Percentiles rank a stretch among this genome's conserved stretches.
phyloP scores from a whole-genome alignment of 2,113 vertebrate species.

The Brachyhypopomus gauderio region DNA sequence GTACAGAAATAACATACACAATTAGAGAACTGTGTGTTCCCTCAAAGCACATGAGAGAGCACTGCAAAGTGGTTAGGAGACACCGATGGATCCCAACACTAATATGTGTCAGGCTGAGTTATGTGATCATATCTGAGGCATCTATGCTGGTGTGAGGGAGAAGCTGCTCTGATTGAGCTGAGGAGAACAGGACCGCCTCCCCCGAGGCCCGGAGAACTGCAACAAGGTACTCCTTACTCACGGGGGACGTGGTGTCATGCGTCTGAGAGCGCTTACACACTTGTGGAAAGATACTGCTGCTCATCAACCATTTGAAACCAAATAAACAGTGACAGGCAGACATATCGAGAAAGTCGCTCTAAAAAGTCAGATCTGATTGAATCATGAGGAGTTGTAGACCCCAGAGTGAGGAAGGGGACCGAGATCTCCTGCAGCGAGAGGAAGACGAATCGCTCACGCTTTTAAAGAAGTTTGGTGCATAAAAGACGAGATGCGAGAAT shows the following conservation, averaged over 20 bases:
- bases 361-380: constrained; percentile 56
- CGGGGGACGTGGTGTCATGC: constrained; percentile 60
- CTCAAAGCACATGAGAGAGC: neutral
- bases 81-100: constrained; percentile 21
- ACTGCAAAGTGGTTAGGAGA: constrained; percentile 10
- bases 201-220: constrained; percentile 39
- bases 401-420: constrained; percentile 21
- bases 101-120: constrained; percentile 38
- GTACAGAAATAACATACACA: neutral
- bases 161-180: neutral
- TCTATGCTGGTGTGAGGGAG: neutral
- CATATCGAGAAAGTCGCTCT: constrained; percentile 52
- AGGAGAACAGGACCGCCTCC: constrained; percentile 19
- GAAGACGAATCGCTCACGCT: constrained; percentile 51
- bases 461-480: constrained; percentile 46
- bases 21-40: neutral
- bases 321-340: constrained; percentile 66
- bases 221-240: constrained; percentile 47
- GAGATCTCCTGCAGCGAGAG: constrained; percentile 42
- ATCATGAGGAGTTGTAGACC: constrained; percentile 50
- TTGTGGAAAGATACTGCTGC: constrained; percentile 51
- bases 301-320: constrained; percentile 45
- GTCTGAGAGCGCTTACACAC: constrained; percentile 53
- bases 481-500: constrained; percentile 16
- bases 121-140: constrained; percentile 12